phyloP scores from a whole-genome alignment of 30 jellyfish, hydroid and myxozoan species.

The Chironex yamaguchii region DNA sequence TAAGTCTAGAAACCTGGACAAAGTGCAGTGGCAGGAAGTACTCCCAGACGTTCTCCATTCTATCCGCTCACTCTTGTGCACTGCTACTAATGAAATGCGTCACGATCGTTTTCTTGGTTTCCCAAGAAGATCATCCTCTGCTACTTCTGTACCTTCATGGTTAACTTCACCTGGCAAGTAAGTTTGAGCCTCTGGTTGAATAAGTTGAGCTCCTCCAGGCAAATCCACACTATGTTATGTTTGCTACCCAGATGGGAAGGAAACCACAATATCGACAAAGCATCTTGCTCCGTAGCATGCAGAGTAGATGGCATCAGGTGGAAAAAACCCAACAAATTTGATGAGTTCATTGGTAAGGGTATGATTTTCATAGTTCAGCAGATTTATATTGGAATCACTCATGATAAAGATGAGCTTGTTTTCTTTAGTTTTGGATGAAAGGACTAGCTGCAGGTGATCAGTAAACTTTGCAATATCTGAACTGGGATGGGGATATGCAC shows the following conservation, averaged over 20 bases:
- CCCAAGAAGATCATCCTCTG: conserved; percentile 10
- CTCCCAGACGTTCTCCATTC: conserved; percentile 1
- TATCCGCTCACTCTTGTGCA: conserved; percentile 10
- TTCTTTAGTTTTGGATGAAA: no score
- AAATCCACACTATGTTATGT: no score
- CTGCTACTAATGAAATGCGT: no score
- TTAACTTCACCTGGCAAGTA: not conserved
- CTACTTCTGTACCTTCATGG: conserved; percentile 19
- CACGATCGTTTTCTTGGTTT: not conserved
- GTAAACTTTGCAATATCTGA: conserved; percentile 11
- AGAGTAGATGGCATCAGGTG: no score
- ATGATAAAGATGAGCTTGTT: no score
- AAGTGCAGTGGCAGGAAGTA: not conserved
- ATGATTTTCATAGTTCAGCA: no score
- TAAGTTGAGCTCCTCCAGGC: no score
- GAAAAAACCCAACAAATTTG: no score
- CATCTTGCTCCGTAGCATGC: no score
- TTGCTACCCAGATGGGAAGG: not conserved
- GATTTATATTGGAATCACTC: no score
- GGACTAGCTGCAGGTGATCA: conserved; percentile 39
- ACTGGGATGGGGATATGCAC: conserved; percentile 55
- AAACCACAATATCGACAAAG: not conserved
- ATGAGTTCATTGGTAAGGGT: no score
- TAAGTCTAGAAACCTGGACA: conserved; percentile 23
- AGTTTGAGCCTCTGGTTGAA: no score